A percentile compares a stretch with the other conserved stretches of the same genome.
Conservation (phyloP, 1,140 invertebrate genomes). For the Panulirus ornatus region DNA sequence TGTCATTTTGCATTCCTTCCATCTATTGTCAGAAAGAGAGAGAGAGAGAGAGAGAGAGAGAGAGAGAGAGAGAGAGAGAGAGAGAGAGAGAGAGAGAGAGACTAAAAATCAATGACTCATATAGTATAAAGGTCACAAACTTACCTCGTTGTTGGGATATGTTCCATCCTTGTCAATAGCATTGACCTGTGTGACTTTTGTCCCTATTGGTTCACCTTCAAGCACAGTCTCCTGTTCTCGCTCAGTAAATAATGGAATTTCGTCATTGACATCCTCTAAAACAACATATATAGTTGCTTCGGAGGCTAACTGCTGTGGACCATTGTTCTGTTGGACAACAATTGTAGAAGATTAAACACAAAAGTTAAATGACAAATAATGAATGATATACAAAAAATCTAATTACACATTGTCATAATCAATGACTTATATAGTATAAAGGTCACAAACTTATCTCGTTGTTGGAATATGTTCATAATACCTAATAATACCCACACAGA, state of each 20-base stretch:
- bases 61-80: too few species aligned
- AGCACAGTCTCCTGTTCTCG: slow-evolving; percentile 95
- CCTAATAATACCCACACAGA: too few species aligned
- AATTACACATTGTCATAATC: neutral
- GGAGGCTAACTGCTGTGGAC: slow-evolving; percentile 94
- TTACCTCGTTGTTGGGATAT: slow-evolving; percentile 94
- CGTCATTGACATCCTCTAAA: slow-evolving; percentile 97
- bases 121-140: neutral
- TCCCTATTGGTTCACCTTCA: slow-evolving; percentile 95
- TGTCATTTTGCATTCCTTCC: too few species aligned
- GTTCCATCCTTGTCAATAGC: slow-evolving; percentile 98
- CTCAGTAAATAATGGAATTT: slow-evolving; percentile 96
- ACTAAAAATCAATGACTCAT: too few species aligned
- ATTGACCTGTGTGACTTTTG: slow-evolving; percentile 96
- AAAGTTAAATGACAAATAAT: neutral
- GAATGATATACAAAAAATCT: neutral
- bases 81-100: too few species aligned
- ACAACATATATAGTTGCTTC: slow-evolving; percentile 96
- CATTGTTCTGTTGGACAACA: slow-evolving; percentile 87
- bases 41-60: too few species aligned
- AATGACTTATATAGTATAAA: neutral
- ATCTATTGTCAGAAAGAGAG: too few species aligned
- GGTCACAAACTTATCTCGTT: slow-evolving; percentile 85
- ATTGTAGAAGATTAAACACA: slow-evolving; percentile 6
- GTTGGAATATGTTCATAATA: slow-evolving; percentile 94